Evolutionary conservation across 2,888 invertebrate species (phyloP).

Genomic region (Hofmannophila pseudospretella): DNA sequence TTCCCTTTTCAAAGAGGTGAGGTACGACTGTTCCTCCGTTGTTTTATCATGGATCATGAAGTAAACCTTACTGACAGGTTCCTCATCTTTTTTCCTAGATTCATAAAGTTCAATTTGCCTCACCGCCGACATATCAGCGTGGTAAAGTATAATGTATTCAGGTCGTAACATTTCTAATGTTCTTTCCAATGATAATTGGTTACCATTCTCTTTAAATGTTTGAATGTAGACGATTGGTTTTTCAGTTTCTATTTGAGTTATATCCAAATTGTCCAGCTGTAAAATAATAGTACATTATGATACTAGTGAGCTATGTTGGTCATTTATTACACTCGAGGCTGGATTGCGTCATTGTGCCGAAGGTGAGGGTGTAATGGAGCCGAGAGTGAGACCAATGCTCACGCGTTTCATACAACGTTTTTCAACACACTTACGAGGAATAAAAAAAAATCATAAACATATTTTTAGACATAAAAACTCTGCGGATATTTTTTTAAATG

Average conservation of each 20-base stretch:
- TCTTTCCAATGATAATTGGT: slow-evolving; percentile 83
- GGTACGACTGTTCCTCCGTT: slow-evolving; percentile 97
- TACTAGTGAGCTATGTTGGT: too few relatives aligned
- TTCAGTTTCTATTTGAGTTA: slow-evolving; percentile 79
- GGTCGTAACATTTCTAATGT: slow-evolving; percentile 84
- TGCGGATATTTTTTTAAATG: too few relatives aligned
- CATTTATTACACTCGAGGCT: too few relatives aligned
- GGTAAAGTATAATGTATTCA: slow-evolving; percentile 92
- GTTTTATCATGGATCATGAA: slow-evolving; percentile 94
- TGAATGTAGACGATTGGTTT: slow-evolving; percentile 86
- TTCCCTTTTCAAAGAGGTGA: slow-evolving; percentile 92
- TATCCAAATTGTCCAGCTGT: slow-evolving; percentile 82
- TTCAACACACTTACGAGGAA: too few relatives aligned
- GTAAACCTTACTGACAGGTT: slow-evolving; percentile 84
- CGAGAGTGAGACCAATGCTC: too few relatives aligned
- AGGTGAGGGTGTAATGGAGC: too few relatives aligned
- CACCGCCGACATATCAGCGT: slow-evolving; percentile 90
- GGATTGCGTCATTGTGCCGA: not conserved
- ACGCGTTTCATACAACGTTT: too few relatives aligned
- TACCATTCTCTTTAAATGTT: slow-evolving; percentile 86
- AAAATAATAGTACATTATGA: too few relatives aligned
- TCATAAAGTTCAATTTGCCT: slow-evolving; percentile 94
- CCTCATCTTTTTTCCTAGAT: slow-evolving; percentile 69
- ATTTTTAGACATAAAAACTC: too few relatives aligned
- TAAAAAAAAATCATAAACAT: too few relatives aligned